Percentiles rank a stretch among this genome's conserved stretches.
These are phyloP conservation scores for Candoia aspera DNA, from an alignment of 2,113 vertebrate species.

Conservation along the genomic window DNA sequence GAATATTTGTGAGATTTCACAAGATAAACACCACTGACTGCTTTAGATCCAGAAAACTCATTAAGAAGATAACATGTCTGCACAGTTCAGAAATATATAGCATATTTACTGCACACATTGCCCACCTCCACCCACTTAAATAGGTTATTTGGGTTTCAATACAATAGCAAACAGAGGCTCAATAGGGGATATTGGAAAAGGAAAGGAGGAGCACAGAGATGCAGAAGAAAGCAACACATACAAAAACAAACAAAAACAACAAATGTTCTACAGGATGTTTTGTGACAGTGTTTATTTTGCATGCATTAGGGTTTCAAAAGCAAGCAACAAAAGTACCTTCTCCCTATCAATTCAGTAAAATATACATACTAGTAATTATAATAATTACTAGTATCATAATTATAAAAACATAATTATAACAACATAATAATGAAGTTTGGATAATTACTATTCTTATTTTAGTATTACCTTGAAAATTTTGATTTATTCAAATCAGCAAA, in stretches of 20 bases:
- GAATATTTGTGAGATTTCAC: slow-evolving; percentile 43
- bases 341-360: not conserved
- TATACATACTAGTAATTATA: not conserved
- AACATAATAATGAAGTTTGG: not conserved
- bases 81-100: slow-evolving; percentile 11
- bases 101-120: not conserved
- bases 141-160: not conserved
- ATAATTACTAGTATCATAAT: not conserved
- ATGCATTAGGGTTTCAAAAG: not conserved
- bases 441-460: not conserved
- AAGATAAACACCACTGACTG: slow-evolving; percentile 6
- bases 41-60: slow-evolving; percentile 22
- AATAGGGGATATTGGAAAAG: not conserved
- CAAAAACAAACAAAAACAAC: not conserved
- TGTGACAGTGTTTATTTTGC: not conserved
- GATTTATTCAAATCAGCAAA: not conserved
- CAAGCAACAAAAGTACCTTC: not conserved
- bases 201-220: not conserved
- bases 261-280: not conserved
- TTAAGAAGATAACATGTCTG: slow-evolving; percentile 13
- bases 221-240: not conserved
- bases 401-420: too few relatives aligned
- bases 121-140: not conserved
- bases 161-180: not conserved
- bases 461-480: not conserved